Conservation (phyloP, 2,113 vertebrate species). For the Falco punctatus region DNA sequence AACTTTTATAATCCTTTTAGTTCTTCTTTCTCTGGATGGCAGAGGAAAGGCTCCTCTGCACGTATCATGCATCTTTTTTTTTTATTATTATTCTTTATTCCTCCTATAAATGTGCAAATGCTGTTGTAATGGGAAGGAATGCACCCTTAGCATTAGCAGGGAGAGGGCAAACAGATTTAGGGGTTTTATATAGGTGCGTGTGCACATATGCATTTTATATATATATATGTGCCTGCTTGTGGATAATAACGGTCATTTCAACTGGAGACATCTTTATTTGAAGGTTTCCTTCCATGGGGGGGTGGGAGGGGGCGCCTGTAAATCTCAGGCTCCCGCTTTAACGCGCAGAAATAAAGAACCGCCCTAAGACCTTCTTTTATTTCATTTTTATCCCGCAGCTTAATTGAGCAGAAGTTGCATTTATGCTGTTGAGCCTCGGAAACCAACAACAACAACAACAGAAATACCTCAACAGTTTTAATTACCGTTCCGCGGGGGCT, state of each 20-base stretch:
- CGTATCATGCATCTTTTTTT: slow-evolving; percentile 57
- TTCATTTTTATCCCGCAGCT: slow-evolving; percentile 23
- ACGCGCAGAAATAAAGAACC: neutral
- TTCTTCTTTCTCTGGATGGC: slow-evolving; percentile 81
- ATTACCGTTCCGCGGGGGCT: slow-evolving; percentile 67
- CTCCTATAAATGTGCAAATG: slow-evolving; percentile 75
- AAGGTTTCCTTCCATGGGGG: slow-evolving; percentile 47
- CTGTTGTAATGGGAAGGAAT: slow-evolving; percentile 65
- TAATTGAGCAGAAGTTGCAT: slow-evolving; percentile 76
- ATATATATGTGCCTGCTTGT: neutral
- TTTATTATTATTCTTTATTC: slow-evolving; percentile 37
- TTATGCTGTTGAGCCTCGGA: slow-evolving; percentile 59
- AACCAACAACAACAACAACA: slow-evolving; percentile 19
- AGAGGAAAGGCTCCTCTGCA: slow-evolving; percentile 71
- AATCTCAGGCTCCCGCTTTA: slow-evolving; percentile 6
- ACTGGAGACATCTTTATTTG: slow-evolving; percentile 73
- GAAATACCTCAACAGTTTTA: slow-evolving; percentile 66
- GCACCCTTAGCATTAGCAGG: slow-evolving; percentile 46
- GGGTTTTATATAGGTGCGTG: slow-evolving; percentile 1
- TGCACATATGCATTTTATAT: neutral
- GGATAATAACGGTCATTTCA: slow-evolving; percentile 61
- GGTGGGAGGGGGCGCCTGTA: neutral
- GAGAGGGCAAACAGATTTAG: slow-evolving; percentile 59
- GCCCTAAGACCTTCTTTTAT: neutral
- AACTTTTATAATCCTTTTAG: slow-evolving; percentile 89